Evolutionary conservation across 1,140 invertebrate species (phyloP).

Genomic region (Meloidogyne exigua): DNA sequence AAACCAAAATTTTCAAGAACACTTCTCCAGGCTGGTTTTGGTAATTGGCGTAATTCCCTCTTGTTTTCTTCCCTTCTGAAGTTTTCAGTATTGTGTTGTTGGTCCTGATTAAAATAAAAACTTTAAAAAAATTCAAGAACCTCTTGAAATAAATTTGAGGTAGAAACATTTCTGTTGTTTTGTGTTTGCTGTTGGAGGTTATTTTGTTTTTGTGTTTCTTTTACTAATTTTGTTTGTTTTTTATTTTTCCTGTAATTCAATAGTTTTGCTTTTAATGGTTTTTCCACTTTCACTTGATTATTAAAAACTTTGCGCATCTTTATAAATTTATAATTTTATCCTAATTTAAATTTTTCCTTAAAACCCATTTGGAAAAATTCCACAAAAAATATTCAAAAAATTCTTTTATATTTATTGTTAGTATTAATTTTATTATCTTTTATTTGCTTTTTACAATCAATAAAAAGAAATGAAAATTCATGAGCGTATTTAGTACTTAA

Average conservation of each 20-base stretch:
- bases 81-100: background rate
- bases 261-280: background rate
- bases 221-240: background rate
- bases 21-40: constrained; percentile 7
- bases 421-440: too few species aligned
- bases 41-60: background rate
- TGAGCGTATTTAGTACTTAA: too few species aligned
- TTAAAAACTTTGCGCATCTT: background rate
- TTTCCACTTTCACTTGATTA: background rate
- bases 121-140: background rate
- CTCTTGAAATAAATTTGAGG: background rate
- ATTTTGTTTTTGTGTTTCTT: background rate
- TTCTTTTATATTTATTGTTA: too few species aligned
- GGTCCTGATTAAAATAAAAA: background rate
- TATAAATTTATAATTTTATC: background rate
- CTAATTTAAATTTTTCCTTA: background rate
- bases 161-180: background rate
- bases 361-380: background rate
- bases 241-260: constrained; percentile 1
- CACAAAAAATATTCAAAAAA: too few species aligned
- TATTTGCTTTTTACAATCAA: too few species aligned
- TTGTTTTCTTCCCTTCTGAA: background rate
- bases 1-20: constrained; percentile 43
- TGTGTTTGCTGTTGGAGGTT: background rate
- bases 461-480: too few species aligned